These are phyloP conservation scores for Encarsia formosa DNA, from an alignment of 2,888 invertebrate species.

Conservation along the genomic window DNA sequence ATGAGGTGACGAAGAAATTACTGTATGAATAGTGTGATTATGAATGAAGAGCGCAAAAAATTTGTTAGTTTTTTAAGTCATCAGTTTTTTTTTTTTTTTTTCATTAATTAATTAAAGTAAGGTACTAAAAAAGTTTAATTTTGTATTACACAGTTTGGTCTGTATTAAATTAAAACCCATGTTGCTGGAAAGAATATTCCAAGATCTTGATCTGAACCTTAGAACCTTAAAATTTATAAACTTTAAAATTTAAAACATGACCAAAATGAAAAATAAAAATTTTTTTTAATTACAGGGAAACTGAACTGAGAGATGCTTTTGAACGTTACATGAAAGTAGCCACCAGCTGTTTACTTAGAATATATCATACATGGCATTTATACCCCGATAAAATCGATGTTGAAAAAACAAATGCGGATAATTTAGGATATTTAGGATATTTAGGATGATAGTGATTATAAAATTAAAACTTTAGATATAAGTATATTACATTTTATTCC, in stretches of 20 bases:
- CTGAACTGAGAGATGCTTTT: slow-evolving; percentile 73
- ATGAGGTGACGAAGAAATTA: background rate
- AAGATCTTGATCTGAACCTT: slow-evolving; percentile 76
- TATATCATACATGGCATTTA: slow-evolving; percentile 64
- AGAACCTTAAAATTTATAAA: too few relatives aligned
- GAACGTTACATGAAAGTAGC: slow-evolving; percentile 88
- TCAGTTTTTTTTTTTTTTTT: too few relatives aligned
- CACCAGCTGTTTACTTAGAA: slow-evolving; percentile 74
- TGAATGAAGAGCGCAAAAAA: slow-evolving; percentile 4
- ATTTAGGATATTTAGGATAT: slow-evolving; percentile 6
- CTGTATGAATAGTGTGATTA: background rate
- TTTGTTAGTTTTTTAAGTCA: too few relatives aligned
- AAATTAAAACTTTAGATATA: slow-evolving; percentile 12
- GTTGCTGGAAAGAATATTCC: slow-evolving; percentile 71
- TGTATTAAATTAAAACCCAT: slow-evolving; percentile 72
- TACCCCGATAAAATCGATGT: slow-evolving; percentile 16
- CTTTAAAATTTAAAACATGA: too few relatives aligned
- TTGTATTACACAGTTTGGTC: slow-evolving; percentile 72
- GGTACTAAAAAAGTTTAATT: too few relatives aligned
- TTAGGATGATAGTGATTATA: too few relatives aligned
- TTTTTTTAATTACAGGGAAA: slow-evolving; percentile 72
- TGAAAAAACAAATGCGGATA: slow-evolving; percentile 13
- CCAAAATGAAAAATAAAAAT: too few relatives aligned
- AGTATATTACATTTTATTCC: slow-evolving; percentile 42
- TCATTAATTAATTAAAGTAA: too few relatives aligned